Base-by-base conservation (phyloP, 2,888 invertebrate species). In the Acronicta aceris region DNA sequence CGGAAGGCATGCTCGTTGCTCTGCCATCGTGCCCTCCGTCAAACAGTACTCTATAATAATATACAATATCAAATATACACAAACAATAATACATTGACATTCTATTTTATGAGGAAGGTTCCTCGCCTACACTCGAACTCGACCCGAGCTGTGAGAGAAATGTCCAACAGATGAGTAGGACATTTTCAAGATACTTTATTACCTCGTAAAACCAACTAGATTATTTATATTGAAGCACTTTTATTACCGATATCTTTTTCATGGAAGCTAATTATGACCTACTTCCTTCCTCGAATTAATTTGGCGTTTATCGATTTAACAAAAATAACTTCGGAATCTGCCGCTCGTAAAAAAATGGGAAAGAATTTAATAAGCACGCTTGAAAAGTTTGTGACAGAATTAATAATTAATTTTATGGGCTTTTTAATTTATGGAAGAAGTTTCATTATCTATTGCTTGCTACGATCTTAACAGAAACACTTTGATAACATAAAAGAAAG, bases 101-200 rank as follows among this genome's bases (percentile, higher is more conserved):
- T 66, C 68, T 66, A 65, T 72, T 76, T 74, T 76, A 76, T 76
- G 64, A 59, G 66, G 54, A 60, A 51, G 57, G 62, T 48, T 51
- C 47, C 57, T 73, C 76, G 80, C 74, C 78, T 64, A 67, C 63
- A 75, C 59, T 74, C 60, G 53, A 65, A 64, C 69, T 59, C 63
- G 40, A 68, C 72, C 71, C 56, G 25, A 38, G 52, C 60, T 72
- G 58, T 56, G 62, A 65, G 69, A 74, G 75, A 74, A 72, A 78
- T 73, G 51, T 72, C 74, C 46, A 61, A 61, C 65, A 60, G 67
- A 79, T 76, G 77, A 75, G 71, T 74, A 78, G 78, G 71, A 76
- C 74, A 80, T 78, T 78, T 79, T 78, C 69, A 66, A 77, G 72
- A 72, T 76, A 82, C 77, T 81, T 84, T 85, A 82, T 80, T 74